phyloP scores from a whole-genome alignment of 2,797 vertebrate genomes.

The Dicrostonyx torquatus region DNA sequence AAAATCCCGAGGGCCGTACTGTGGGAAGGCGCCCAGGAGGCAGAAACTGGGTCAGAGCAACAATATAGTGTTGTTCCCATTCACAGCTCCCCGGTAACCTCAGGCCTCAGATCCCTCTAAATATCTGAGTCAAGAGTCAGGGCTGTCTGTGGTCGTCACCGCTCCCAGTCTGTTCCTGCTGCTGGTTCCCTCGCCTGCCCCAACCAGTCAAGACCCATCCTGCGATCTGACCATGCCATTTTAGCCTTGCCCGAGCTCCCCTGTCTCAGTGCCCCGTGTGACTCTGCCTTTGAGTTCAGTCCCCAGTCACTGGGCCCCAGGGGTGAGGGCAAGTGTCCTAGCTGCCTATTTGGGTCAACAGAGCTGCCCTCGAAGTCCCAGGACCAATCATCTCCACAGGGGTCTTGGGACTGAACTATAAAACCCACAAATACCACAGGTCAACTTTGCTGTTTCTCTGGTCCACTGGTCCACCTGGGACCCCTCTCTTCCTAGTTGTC shows the following conservation, averaged over 20 bases:
- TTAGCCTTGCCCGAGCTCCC: background rate
- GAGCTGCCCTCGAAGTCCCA: too few relatives aligned
- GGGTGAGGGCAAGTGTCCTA: background rate
- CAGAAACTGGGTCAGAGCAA: conserved; percentile 15
- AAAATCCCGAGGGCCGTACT: background rate
- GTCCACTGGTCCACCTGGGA: background rate
- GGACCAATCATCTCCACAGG: too few relatives aligned
- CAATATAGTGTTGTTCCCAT: background rate
- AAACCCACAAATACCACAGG: background rate
- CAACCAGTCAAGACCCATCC: background rate
- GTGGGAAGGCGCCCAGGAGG: background rate
- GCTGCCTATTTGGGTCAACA: too few relatives aligned
- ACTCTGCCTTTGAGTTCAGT: background rate
- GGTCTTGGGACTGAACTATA: background rate
- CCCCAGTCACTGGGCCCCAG: too few relatives aligned
- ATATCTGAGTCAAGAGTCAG: background rate
- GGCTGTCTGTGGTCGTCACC: background rate
- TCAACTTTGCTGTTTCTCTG: too few relatives aligned
- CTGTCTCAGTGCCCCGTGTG: background rate
- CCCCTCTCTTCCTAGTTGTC: background rate
- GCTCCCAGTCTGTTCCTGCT: background rate
- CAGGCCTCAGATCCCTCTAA: background rate
- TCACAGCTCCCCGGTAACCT: background rate
- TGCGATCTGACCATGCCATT: rapidly evolving
- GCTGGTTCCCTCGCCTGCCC: background rate